These are phyloP conservation scores for Kryptolebias marmoratus DNA, from an alignment of 2,113 vertebrate species.

Conservation along the genomic window DNA sequence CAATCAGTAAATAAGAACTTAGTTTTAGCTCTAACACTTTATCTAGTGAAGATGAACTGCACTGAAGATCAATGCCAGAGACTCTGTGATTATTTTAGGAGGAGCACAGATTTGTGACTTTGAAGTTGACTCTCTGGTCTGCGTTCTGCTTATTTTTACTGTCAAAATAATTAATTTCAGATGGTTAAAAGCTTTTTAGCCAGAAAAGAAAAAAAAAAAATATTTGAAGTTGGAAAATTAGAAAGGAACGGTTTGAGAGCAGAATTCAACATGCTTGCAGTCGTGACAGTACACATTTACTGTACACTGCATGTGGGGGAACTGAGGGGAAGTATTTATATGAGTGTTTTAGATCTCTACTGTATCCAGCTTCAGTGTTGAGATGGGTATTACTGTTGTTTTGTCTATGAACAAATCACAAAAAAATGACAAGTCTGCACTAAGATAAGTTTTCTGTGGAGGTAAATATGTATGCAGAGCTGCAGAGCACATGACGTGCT, in stretches of 20 bases:
- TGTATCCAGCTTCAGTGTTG: not conserved
- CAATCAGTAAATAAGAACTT: not conserved
- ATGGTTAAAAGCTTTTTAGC: slow-evolving; percentile 1
- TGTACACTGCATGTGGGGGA: not conserved
- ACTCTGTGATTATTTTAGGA: slow-evolving; percentile 44
- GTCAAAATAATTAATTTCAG: slow-evolving; percentile 7
- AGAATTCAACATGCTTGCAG: not conserved
- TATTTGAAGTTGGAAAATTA: not conserved
- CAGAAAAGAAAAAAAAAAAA: not conserved
- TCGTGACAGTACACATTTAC: not conserved
- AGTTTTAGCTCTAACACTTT: slow-evolving; percentile 6
- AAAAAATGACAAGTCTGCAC: not conserved
- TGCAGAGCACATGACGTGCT: slow-evolving; percentile 13
- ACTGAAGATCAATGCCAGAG: slow-evolving; percentile 13
- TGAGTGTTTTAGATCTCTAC: not conserved
- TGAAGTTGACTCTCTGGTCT: slow-evolving; percentile 12
- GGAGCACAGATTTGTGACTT: slow-evolving; percentile 26
- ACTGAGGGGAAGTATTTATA: not conserved
- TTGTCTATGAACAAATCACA: slow-evolving; percentile 2
- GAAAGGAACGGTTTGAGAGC: not conserved
- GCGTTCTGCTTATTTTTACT: slow-evolving; percentile 18
- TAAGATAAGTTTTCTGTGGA: not conserved
- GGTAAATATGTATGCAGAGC: slow-evolving; percentile 28
- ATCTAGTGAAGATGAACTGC: not conserved
- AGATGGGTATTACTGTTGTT: not conserved